Base-by-base conservation (phyloP, 1,140 invertebrate species). In the Danaus melanippus region DNA sequence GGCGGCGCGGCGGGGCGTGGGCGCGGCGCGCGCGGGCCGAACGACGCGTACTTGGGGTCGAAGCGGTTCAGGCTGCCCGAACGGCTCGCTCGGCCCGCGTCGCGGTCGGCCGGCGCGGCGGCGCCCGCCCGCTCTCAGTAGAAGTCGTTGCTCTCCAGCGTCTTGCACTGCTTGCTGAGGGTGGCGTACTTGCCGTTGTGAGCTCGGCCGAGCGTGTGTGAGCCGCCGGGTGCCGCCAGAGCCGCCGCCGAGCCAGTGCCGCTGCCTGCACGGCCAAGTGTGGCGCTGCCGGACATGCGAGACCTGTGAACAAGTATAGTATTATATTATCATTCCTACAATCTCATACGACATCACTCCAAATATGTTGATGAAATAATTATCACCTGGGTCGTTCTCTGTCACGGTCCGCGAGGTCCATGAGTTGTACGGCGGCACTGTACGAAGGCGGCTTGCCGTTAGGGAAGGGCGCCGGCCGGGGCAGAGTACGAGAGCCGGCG, bases 141-240 rank as follows among this genome's bases (percentile, higher is more conserved):
- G 87, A 96, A 97, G 88, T 97, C 95, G 73, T 92, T 95, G 46
- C 94, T 94, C 88, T 96, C 95, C n/a, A 96, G 89, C 56, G 95
- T 97, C 88, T 97, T 97, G 91, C 95, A 97, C 87, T 96, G 94
- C 88, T 96, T 96, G 91, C 94, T 96, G 80, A 97, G 88, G 88
- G 95, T 95, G 84, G 93, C 93, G 90, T 94, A 94, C 90, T 94
- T 94, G 87, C 93, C 92, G 90, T 91, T 91, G 84, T 91, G 91
- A n/a, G 82, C 79, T 9, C 89, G 84, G 45, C 89, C 89, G 42
- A 90, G 77, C 51, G 89, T 90, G 63, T 89, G 88, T 65, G 87
- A 62, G 69, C 84, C 83, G 74, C 64, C 79, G 53, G 83, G 75
- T 42, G 67, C 73, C 54, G 71, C 78, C 71, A 68, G 84, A 90